A percentile compares a stretch with the other conserved stretches of the same genome.
These are phyloP conservation scores for Cotesia congregata DNA, from an alignment of 2,888 invertebrate species.

Conservation along the genomic window DNA sequence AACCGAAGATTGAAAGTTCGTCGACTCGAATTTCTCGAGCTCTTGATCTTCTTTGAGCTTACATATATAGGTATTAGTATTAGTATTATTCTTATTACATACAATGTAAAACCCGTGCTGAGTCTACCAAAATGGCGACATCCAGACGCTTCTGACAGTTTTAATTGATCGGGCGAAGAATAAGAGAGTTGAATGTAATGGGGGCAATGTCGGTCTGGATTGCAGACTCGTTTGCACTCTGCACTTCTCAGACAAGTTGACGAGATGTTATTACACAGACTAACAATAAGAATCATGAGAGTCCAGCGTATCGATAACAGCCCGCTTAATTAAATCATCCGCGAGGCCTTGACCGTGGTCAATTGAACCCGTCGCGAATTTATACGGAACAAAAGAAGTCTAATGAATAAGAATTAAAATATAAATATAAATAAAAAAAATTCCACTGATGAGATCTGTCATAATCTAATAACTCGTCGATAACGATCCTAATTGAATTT, in stretches of 20 bases:
- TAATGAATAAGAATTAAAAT: neutral
- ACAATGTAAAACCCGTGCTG: constrained; percentile 3
- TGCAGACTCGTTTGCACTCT: constrained; percentile 30
- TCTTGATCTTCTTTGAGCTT: constrained; percentile 1
- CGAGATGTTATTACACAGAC: neutral
- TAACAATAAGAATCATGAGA: neutral
- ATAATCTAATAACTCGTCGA: constrained; percentile 54
- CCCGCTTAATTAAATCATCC: constrained; percentile 34
- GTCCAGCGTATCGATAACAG: constrained; percentile 20
- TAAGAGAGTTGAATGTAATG: constrained; percentile 39
- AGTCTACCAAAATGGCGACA: constrained; percentile 39
- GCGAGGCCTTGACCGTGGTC: neutral
- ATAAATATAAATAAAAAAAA: neutral
- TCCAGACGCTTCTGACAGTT: constrained; percentile 54
- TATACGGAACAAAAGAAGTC: neutral
- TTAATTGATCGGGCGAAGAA: constrained; percentile 52
- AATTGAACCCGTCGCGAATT: constrained; percentile 6
- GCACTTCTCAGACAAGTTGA: neutral
- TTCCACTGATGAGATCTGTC: constrained; percentile 50
- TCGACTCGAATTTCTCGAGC: constrained; percentile 40
- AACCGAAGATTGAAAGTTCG: constrained; percentile 30
- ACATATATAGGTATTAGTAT: constrained; percentile 3
- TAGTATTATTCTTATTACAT: neutral
- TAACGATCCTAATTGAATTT: constrained; percentile 59
- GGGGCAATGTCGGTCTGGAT: neutral